These are phyloP conservation scores for Aspidiotus destructor DNA, from an alignment of 2,888 invertebrate species.

Conservation along the genomic window DNA sequence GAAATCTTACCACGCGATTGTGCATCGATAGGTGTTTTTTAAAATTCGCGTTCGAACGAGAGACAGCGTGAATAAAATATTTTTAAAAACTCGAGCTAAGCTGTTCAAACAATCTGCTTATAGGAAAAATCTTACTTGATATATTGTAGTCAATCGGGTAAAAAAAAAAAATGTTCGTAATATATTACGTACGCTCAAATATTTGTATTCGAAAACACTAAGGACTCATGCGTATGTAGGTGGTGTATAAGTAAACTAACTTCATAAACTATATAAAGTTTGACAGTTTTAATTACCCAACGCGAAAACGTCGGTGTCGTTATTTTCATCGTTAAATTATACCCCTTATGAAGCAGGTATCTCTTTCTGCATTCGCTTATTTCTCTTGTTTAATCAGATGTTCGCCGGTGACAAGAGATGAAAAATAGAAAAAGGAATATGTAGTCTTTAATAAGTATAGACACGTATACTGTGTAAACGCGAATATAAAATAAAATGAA, in stretches of 20 bases:
- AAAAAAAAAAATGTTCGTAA: slow-evolving; percentile 5
- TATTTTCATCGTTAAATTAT: slow-evolving; percentile 1
- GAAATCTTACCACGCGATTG: too few relatives aligned
- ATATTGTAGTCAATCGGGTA: slow-evolving; percentile 18
- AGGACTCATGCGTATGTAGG: slow-evolving; percentile 6
- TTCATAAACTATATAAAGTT: slow-evolving; percentile 17
- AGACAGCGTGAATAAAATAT: not conserved
- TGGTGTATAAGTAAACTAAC: slow-evolving; percentile 14
- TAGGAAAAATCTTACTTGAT: slow-evolving; percentile 15
- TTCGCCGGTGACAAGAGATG: not conserved
- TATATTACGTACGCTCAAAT: slow-evolving; percentile 27
- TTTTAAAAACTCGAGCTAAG: slow-evolving; percentile 8
- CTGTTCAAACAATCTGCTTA: slow-evolving; percentile 28
- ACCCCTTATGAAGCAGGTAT: not conserved
- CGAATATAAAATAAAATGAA: too few relatives aligned
- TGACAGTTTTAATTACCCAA: slow-evolving; percentile 16
- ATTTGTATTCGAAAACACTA: slow-evolving; percentile 20
- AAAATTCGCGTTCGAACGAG: too few relatives aligned
- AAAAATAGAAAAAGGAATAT: slow-evolving; percentile 3
- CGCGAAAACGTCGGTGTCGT: not conserved
- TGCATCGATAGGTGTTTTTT: too few relatives aligned
- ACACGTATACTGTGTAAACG: too few relatives aligned
- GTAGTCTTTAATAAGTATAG: too few relatives aligned
- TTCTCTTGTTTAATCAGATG: not conserved
- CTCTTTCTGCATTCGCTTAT: not conserved